Evolutionary conservation across 2,113 vertebrate genomes (phyloP), one percentile per base, ranked within the genome.

Genomic region (Delphinus delphis): DNA sequence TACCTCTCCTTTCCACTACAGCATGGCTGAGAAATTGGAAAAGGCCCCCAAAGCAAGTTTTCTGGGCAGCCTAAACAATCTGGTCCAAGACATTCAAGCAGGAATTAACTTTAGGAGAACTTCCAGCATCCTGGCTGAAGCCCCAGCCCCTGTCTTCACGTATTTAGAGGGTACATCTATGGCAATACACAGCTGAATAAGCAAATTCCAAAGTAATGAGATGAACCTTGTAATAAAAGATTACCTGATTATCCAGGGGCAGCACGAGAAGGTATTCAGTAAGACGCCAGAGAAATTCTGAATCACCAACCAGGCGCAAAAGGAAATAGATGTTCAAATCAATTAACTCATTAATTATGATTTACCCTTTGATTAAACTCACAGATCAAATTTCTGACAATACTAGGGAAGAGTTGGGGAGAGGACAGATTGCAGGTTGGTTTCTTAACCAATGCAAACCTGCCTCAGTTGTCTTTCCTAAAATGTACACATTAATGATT

Each of bases 321-420:
- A 73, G n/a, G 60, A 97, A 94, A 97, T 20, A 90, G 87, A 87
- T 38, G 41, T 14, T 60, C 88, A 71, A 95, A 44, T 60, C 90
- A 82, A 74, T 93, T 84, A 93, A 95, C 71, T 70, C 60, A 23
- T 73, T 68, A 81, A 85, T 90, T 74, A 87, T 14, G 18, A 96
- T 53, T 89, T 84, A 89, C 82, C 53, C 44, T 87, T 60, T 93
- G 28, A 47, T 84, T 86, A 83, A 80, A 96, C 70, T 60, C 47
- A 44, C 28, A 91, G 25, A 86, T 76, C n/a, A 89, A 91, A 63
- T n/a, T 50, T 74, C 68, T 83, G 50, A 83, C 21, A 94, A 63
- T 17, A 73, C 53, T 60, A 65, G 28, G 2, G 14, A 17, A 17
- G 36, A 60, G 63, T 0, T 7, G 8, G 5, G 9, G 8, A 23